Percentiles rank a stretch among this genome's conserved stretches.
Evolutionary conservation across 2,113 vertebrate genomes (phyloP).

Genomic region (Australoheros scitulus): DNA sequence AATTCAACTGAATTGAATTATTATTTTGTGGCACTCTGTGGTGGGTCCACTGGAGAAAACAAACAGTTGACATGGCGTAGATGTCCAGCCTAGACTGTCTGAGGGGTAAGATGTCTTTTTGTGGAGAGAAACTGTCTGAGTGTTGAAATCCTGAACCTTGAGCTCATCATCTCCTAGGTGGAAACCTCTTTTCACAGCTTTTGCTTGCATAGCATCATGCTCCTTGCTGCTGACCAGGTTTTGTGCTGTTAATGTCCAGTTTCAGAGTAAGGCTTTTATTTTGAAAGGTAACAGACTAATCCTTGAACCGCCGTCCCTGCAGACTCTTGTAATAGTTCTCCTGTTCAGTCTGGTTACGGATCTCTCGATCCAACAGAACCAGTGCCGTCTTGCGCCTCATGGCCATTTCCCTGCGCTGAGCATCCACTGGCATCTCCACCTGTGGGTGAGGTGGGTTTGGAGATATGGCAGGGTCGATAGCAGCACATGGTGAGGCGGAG

Average conservation of each 20-base stretch:
- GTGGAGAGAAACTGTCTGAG: constrained; percentile 1
- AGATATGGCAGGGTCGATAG: constrained; percentile 69
- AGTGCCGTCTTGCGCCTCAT: constrained; percentile 83
- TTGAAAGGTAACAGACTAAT: constrained; percentile 68
- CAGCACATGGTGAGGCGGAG: constrained; percentile 80
- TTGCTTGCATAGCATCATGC: constrained; percentile 5
- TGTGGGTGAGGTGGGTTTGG: constrained; percentile 55
- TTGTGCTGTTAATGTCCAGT: neutral
- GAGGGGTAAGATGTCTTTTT: neutral
- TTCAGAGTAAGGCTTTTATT: constrained; percentile 53
- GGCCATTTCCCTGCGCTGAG: constrained; percentile 80
- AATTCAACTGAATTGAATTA: neutral
- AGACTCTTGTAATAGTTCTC: constrained; percentile 89
- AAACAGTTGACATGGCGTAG: neutral
- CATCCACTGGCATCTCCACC: constrained; percentile 69
- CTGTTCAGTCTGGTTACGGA: constrained; percentile 73
- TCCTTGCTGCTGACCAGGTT: constrained; percentile 3
- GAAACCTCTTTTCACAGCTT: neutral
- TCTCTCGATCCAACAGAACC: constrained; percentile 73
- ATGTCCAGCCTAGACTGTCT: neutral
- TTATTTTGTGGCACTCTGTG: neutral
- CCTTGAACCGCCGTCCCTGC: constrained; percentile 83
- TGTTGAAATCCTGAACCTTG: neutral
- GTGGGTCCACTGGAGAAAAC: neutral
- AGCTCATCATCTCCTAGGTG: neutral